These are phyloP conservation scores for Chrysolina oricalcia DNA, from an alignment of 2,888 invertebrate species.

Conservation along the genomic window DNA sequence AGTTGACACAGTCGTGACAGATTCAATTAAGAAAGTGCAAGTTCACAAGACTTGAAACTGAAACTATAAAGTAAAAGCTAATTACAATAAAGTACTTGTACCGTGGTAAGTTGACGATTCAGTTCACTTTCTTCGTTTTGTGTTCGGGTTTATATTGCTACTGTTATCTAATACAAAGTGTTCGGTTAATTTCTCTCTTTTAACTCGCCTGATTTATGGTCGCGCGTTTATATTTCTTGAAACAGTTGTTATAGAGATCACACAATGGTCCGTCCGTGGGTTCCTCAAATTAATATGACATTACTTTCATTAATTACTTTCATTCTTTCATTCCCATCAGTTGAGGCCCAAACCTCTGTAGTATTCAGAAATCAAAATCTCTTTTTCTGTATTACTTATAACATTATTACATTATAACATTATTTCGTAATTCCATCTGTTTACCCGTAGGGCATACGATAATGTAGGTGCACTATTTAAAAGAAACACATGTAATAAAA, in stretches of 20 bases:
- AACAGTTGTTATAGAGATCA: neutral
- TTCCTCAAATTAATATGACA: no score
- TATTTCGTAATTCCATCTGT: no score
- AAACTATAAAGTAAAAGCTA: slow-evolving; percentile 28
- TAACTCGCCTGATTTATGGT: neutral
- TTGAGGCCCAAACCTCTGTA: no score
- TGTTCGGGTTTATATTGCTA: slow-evolving; percentile 13
- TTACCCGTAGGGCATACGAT: no score
- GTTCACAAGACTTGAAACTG: slow-evolving; percentile 23
- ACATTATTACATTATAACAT: no score
- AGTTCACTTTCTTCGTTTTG: slow-evolving; percentile 11
- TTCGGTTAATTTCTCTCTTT: slow-evolving; percentile 13
- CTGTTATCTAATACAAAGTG: slow-evolving; percentile 12
- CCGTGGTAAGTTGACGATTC: neutral
- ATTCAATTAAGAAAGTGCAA: slow-evolving; percentile 16
- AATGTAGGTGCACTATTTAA: no score
- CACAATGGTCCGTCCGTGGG: no score
- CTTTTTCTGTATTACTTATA: no score
- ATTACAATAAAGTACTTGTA: slow-evolving; percentile 9
- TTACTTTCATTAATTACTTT: no score
- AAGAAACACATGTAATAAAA: no score
- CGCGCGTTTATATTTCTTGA: neutral
- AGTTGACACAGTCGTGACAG: slow-evolving; percentile 1
- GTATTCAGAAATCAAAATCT: no score
- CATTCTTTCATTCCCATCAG: no score